Evolutionary conservation across 2,888 invertebrate genomes (phyloP).

Genomic region (Colostygia pectinataria): DNA sequence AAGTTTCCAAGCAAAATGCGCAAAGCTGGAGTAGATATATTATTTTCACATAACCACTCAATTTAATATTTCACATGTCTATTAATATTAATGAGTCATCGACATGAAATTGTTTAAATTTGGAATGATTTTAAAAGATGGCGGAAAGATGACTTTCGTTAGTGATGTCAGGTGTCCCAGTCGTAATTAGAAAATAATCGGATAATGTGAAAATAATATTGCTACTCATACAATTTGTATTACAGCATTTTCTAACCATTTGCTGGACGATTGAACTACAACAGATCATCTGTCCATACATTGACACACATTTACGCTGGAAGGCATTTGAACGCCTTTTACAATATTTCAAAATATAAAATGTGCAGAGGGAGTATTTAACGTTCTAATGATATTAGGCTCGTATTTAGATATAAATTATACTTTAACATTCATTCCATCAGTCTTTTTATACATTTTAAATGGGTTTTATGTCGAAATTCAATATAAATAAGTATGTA

Average conservation of each 20-base stretch:
- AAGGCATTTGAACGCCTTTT: slow-evolving; percentile 10
- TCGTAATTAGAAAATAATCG: too few species aligned
- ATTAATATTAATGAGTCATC: too few species aligned
- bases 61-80: too few species aligned
- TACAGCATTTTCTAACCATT: slow-evolving; percentile 9
- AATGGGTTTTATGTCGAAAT: slow-evolving; percentile 34
- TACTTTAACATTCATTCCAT: slow-evolving; percentile 47
- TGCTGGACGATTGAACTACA: slow-evolving; percentile 4
- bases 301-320: slow-evolving; percentile 17
- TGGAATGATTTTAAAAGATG: too few species aligned
- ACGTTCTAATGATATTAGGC: slow-evolving; percentile 34
- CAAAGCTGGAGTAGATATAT: slow-evolving; percentile 19
- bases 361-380: slow-evolving; percentile 14
- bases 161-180: too few species aligned
- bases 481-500: too few species aligned
- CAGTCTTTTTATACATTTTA: slow-evolving; percentile 62
- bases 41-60: slow-evolving; percentile 11
- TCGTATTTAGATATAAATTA: slow-evolving; percentile 42
- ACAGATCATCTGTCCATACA: slow-evolving; percentile 2
- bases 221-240: slow-evolving; percentile 14
- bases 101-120: too few species aligned
- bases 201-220: slow-evolving; percentile 15
- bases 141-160: too few species aligned
- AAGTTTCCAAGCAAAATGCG: slow-evolving; percentile 36
- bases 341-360: slow-evolving; percentile 9